Percentiles rank a stretch among this genome's conserved stretches.
Evolutionary conservation across 1,140 invertebrate species (phyloP).

Genomic region (Planococcus citri): DNA sequence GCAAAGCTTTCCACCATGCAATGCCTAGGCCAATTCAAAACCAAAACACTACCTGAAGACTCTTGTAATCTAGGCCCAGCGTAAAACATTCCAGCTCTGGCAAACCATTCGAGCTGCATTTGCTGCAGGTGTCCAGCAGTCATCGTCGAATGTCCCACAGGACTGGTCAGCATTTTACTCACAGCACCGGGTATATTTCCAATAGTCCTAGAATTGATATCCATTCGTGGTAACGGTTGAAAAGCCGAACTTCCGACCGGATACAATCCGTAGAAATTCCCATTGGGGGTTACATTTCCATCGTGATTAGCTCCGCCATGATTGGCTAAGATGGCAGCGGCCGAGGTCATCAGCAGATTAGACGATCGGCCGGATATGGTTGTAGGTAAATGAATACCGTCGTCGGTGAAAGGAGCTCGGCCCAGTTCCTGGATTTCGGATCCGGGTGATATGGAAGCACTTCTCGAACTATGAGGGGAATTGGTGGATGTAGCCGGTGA

Average conservation of each 20-base stretch:
- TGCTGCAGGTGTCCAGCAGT: conserved; percentile 51
- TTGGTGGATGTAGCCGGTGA: conserved; percentile 24
- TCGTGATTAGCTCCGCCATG: neutral
- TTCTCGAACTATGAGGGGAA: conserved; percentile 28
- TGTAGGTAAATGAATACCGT: conserved; percentile 25
- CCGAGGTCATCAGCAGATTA: neutral
- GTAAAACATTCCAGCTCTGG: conserved; percentile 71
- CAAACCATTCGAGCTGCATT: conserved; percentile 70
- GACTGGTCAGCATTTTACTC: neutral
- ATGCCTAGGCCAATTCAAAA: too few relatives aligned
- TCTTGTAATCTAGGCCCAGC: conserved; percentile 50
- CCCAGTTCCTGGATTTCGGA: conserved; percentile 32
- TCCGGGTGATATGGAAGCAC: conserved; percentile 36
- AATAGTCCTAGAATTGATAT: conserved; percentile 14
- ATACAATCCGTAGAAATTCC: conserved; percentile 27
- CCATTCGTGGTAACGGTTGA: conserved; percentile 29
- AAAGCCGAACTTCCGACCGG: conserved; percentile 32
- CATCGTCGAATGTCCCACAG: conserved; percentile 14
- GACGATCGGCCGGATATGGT: neutral
- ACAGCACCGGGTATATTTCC: neutral
- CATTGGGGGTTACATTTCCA: conserved; percentile 21
- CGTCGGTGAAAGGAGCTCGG: conserved; percentile 22
- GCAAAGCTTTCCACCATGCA: too few relatives aligned
- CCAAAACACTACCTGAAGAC: conserved; percentile 35
- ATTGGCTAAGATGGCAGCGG: conserved; percentile 19